Base-by-base conservation (phyloP, 2,797 vertebrate genomes). In the Amazona finschi region DNA sequence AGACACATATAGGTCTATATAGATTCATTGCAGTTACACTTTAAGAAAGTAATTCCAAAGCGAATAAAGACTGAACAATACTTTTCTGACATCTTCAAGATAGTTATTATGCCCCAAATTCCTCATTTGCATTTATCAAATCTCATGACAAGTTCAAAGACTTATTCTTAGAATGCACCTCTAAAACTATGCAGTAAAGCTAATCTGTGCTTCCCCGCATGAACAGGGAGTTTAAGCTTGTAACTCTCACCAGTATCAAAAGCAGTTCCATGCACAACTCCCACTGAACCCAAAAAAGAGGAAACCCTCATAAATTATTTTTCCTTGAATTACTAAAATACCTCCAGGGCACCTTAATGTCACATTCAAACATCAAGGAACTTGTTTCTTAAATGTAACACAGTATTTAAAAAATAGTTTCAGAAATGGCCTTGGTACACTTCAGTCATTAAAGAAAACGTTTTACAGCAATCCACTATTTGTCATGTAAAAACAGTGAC, bases 401-500 rank as follows among this genome's bases (percentile, higher is more conserved):
- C 11, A 30, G 4, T 25, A 11, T 85, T 84, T 77, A 46, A 36
- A 80, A 85, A 90, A 85, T 5, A 83, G 64, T 53, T 94, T 71
- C 25, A 62, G 77, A 72, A 80, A 87, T 66, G 44, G 58, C 88
- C 65, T 81, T 94, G 46, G 20, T 78, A 55, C 28, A 39, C 41
- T 87, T 41, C 47, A 88, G 39, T 55, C 55, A 64, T n/a, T 72
- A 92, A 77, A 85, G 53, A 60, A 94, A 94, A 90, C 33, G 61
- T 77, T 66, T 80, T 61, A 79, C 53, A 80, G 39, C n/a, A 65
- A 55, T 55, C 69, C 83, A 20, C 25, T 88, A 55, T 69, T 67
- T 94, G 66, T 87, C 77, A 78, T 55, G 66, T 36, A 69, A 91
- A 95, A 93, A 80, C 41, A 53, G 46, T 81, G 92, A 79, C 70